A percentile compares a stretch with the other conserved stretches of the same genome.
These are phyloP conservation scores for Ophioderma brevispina DNA, from an alignment of 35 echinoderm and acorn worm genomes.

Conservation along the genomic window DNA sequence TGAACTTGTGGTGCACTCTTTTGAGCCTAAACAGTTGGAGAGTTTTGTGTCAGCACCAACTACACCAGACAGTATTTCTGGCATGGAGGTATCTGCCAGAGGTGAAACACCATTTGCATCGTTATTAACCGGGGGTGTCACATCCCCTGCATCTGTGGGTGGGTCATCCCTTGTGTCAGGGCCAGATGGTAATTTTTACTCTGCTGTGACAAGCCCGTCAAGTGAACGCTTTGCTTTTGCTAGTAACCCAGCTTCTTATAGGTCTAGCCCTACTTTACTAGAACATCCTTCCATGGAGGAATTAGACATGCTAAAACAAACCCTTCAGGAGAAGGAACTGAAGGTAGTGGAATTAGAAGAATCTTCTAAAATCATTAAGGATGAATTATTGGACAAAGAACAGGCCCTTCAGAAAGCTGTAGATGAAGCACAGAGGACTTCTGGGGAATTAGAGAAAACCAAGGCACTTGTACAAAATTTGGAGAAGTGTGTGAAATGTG, in stretches of 20 bases:
- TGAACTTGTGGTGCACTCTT: background rate
- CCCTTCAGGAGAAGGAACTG: conserved; percentile 34
- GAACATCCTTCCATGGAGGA: conserved; percentile 28
- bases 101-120: conserved; percentile 49
- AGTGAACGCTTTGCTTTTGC: conserved; percentile 49
- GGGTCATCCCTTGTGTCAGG: conserved; percentile 24
- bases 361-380: background rate
- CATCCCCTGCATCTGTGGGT: background rate
- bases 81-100: conserved; percentile 26
- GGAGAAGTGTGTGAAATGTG: conserved; percentile 2
- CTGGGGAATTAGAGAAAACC: conserved; percentile 36
- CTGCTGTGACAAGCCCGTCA: conserved; percentile 74
- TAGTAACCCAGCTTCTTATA: conserved; percentile 2
- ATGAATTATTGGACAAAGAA: conserved; percentile 10
- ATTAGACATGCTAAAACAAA: conserved; percentile 28
- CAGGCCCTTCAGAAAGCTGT: conserved; percentile 41
- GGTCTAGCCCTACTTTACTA: background rate
- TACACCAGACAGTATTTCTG: conserved; percentile 22
- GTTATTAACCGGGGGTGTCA: background rate
- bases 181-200: conserved; percentile 64
- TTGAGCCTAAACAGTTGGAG: background rate
- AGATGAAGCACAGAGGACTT: conserved; percentile 47
- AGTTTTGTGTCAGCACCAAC: conserved; percentile 39
- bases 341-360: conserved; percentile 42
- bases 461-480: conserved; percentile 10